Percentiles rank a stretch among this genome's conserved stretches.
These are phyloP conservation scores for Hirundo rustica DNA, from an alignment of 2,797 vertebrate genomes.

Conservation along the genomic window DNA sequence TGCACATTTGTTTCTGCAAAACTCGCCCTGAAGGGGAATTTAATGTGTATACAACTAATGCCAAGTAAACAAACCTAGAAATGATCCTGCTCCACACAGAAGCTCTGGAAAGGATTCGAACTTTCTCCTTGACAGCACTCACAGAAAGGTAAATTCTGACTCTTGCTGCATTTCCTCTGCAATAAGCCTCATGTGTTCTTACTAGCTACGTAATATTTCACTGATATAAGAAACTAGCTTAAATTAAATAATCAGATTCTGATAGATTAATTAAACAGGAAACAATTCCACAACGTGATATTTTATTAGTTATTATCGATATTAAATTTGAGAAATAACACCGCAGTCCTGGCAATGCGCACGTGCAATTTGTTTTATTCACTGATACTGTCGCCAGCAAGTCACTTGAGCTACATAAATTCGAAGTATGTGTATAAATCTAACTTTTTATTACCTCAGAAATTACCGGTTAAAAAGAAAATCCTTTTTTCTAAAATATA, in stretches of 20 bases:
- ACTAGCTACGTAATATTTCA: background rate
- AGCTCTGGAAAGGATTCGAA: background rate
- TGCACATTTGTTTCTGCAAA: background rate
- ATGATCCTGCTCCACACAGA: background rate
- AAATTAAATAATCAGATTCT: background rate
- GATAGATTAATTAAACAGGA: slow-evolving; percentile 13
- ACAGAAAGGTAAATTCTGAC: background rate
- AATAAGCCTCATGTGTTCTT: background rate
- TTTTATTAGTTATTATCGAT: background rate
- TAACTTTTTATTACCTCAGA: background rate
- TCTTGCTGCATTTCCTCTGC: background rate
- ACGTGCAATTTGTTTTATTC: background rate
- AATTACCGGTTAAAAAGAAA: background rate
- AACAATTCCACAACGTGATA: background rate
- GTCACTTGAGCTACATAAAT: background rate
- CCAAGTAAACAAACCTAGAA: background rate
- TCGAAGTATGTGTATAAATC: background rate
- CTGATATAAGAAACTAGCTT: background rate
- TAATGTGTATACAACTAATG: background rate
- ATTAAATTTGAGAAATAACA: background rate
- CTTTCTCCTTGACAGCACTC: background rate
- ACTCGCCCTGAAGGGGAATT: slow-evolving; percentile 4
- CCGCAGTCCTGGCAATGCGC: fast-evolving
- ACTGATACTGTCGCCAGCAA: background rate
- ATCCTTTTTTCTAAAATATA: background rate